These are phyloP conservation scores for Ephydatia muelleri DNA, from an alignment of 37 sponge, comb jelly and placozoan genomes.

Conservation along the genomic window DNA sequence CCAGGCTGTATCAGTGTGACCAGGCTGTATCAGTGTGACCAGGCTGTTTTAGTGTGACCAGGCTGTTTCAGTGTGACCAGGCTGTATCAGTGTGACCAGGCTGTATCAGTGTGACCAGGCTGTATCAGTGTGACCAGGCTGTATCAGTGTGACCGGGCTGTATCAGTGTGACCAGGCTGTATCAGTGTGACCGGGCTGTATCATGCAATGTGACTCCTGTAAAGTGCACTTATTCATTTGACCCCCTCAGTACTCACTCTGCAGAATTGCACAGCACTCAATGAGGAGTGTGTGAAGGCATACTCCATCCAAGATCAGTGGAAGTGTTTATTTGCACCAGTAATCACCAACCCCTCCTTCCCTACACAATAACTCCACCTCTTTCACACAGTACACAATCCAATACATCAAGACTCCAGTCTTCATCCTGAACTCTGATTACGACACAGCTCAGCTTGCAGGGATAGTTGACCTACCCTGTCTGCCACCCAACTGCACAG, in stretches of 20 bases:
- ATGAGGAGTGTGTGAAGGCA: constrained; percentile 55
- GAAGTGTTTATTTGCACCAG: constrained; percentile 82
- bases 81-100: too few species aligned
- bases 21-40: too few species aligned
- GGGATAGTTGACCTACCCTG: constrained; percentile 57
- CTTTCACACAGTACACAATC: constrained; percentile 67
- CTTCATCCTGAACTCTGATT: constrained; percentile 70
- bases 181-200: too few species aligned
- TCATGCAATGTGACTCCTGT: too few species aligned
- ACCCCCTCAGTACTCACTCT: constrained; percentile 38
- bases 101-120: too few species aligned
- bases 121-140: too few species aligned
- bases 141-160: too few species aligned
- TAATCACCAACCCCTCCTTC: background rate
- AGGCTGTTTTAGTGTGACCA: too few species aligned
- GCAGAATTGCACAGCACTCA: constrained; percentile 71
- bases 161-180: too few species aligned
- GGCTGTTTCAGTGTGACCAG: too few species aligned
- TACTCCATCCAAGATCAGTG: constrained; percentile 42
- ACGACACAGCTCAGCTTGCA: constrained; percentile 76
- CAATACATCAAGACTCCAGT: constrained; percentile 73
- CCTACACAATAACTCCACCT: background rate
- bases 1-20: too few species aligned
- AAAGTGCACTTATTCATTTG: too few species aligned
- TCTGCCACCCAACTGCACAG: constrained; percentile 59